Evolutionary conservation across 2,888 invertebrate genomes (phyloP).

Genomic region (Hymenopus coronatus): DNA sequence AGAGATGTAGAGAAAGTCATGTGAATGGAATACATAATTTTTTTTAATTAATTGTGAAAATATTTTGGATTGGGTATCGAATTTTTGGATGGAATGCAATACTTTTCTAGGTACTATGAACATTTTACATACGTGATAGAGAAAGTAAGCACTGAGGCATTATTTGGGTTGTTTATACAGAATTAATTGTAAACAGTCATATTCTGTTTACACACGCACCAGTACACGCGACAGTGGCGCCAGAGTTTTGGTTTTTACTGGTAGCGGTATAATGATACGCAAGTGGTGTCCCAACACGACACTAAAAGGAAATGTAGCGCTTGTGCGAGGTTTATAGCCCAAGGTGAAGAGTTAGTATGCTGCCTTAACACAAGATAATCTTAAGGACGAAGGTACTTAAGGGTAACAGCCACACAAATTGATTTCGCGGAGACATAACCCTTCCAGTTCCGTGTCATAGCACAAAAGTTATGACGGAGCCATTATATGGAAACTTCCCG

Average conservation of each 20-base stretch:
- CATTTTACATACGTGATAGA: too few species aligned
- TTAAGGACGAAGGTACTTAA: background rate
- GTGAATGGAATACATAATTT: too few species aligned
- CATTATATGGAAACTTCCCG: background rate
- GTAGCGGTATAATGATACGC: background rate
- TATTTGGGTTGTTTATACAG: too few species aligned
- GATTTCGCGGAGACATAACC: background rate
- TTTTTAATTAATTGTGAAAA: too few species aligned
- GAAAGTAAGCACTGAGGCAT: too few species aligned
- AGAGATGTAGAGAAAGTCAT: too few species aligned
- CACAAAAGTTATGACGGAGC: background rate
- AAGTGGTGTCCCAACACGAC: background rate
- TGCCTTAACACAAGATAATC: background rate
- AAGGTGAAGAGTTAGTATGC: background rate
- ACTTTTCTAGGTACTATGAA: too few species aligned
- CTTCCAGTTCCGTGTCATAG: background rate
- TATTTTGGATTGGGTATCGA: too few species aligned
- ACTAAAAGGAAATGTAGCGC: background rate
- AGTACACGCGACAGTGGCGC: background rate
- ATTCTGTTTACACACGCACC: background rate
- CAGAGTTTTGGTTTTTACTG: background rate
- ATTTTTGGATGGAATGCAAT: too few species aligned
- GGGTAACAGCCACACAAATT: background rate
- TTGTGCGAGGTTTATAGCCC: background rate
- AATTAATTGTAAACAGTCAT: background rate